Base-by-base conservation (phyloP, 2,797 vertebrate species). In the Danionella dracula region DNA sequence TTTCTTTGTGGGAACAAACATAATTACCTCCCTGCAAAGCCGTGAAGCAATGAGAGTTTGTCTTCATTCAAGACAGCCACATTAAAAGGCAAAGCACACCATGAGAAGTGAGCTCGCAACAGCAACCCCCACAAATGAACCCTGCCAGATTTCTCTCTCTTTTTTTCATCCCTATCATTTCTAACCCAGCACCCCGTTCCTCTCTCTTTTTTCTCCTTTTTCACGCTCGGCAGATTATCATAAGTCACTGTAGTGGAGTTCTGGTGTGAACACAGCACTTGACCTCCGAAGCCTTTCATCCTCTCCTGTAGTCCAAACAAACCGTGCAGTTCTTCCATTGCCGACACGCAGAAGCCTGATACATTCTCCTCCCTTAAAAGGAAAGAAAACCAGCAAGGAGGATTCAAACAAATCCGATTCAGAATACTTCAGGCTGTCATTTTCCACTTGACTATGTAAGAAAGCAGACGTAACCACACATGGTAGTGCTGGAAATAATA, bases 381-480 rank as follows among this genome's bases (percentile, higher is more conserved):
- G 70, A 73, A 68, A 59, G 32, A 59, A 13, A 68, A 49, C 41
- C 51, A 48, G 35, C 62, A 50, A 66, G 50, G 46, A 54, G 55
- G 29, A 62, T 74, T 70, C 54, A 60, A 76, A 76, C 66, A 68
- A 76, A 79, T 76, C 73, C 49, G 64, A 79, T 79, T 72, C 58
- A 58, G 60, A 37, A 60, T 45, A 60, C 70, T 68, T 61, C 16
- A 29, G 44, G 44, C 67, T 59, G 35, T 51, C 42, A 21, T 50
- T 44, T 48, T 65, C 16, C 44, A 55, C 53, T 34, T 9, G 19
- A 58, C 48, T 32, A 27, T 41, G 61, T 62, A 42, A 65, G 67
- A 58, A 44, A 16, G 59, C 19, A 48, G 21, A 51, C 10, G 8
- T 64, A 65, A 54, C 65, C 2, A 12, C 40, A 35, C 62, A 55